Percentiles rank a stretch among this genome's conserved stretches.
Conservation (phyloP, 1,140 invertebrate genomes). For the Anoplophora glabripennis region DNA sequence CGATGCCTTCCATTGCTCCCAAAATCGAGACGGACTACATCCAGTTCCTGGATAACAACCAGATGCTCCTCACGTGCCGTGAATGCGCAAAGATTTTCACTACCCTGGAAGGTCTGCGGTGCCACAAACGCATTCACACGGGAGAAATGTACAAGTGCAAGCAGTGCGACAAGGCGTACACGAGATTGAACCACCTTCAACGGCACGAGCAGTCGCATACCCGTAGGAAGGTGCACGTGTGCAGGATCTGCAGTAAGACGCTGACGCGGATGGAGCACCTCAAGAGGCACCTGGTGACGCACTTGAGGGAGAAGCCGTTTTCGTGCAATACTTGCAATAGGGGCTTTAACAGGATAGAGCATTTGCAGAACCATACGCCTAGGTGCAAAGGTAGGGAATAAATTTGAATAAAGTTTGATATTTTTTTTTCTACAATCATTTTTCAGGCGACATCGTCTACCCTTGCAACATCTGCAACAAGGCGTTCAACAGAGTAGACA, state of each 20-base stretch:
- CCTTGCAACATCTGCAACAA: conserved; percentile 53
- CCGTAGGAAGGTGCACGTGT: conserved; percentile 43
- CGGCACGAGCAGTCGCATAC: conserved; percentile 42
- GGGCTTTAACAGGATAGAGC: conserved; percentile 53
- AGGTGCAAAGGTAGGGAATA: conserved; percentile 38
- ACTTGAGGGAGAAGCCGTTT: conserved; percentile 50
- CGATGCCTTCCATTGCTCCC: conserved; percentile 13
- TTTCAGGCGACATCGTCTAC: conserved; percentile 43
- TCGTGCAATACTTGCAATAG: conserved; percentile 56
- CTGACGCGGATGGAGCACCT: conserved; percentile 44
- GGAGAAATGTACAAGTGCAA: conserved; percentile 44
- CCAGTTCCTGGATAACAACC: conserved; percentile 42
- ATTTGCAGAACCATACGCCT: conserved; percentile 50
- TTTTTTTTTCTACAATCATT: background rate
- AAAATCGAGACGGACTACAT: conserved; percentile 37
- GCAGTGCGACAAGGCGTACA: conserved; percentile 44
- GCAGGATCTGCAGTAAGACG: conserved; percentile 46
- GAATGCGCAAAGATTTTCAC: conserved; percentile 45
- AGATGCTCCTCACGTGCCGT: conserved; percentile 41
- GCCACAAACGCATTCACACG: conserved; percentile 42
- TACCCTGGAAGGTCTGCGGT: conserved; percentile 38
- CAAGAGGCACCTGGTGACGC: conserved; percentile 44
- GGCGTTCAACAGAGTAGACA: conserved; percentile 43
- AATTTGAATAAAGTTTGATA: background rate
- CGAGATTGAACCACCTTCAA: conserved; percentile 39